Evolutionary conservation across 1,140 invertebrate species (phyloP).

Genomic region (Drosophila pectinifera): DNA sequence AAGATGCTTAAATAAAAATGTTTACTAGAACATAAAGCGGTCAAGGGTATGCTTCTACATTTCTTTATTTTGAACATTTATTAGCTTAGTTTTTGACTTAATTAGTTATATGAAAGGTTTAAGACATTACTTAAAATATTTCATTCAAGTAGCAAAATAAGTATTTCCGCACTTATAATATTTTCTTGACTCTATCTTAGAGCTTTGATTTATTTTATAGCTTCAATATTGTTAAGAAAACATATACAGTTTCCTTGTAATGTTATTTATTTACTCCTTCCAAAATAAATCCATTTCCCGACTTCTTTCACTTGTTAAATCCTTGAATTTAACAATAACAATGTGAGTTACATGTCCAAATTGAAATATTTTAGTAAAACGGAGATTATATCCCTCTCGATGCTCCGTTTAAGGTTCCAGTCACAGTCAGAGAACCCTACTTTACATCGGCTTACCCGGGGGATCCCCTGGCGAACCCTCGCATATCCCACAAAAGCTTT

Average conservation of each 20-base stretch:
- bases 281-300: not conserved
- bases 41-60: not conserved
- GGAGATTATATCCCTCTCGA: conserved; percentile 6
- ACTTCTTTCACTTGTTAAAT: not conserved
- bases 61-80: not conserved
- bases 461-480: conserved; percentile 12
- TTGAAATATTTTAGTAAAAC: conserved; percentile 2
- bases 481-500: conserved; percentile 35
- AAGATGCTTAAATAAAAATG: not conserved
- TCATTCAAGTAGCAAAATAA: too few relatives aligned
- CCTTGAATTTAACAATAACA: not conserved
- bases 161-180: too few relatives aligned
- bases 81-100: not conserved
- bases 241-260: too few relatives aligned
- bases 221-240: too few relatives aligned
- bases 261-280: not conserved
- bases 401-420: not conserved
- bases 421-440: conserved; percentile 14
- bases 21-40: too few relatives aligned
- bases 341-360: not conserved
- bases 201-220: too few relatives aligned
- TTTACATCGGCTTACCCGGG: conserved; percentile 28
- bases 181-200: too few relatives aligned
- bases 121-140: too few relatives aligned
- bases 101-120: not conserved